Base-by-base conservation (phyloP, 2,113 vertebrate genomes). In the Anguilla rostrata region DNA sequence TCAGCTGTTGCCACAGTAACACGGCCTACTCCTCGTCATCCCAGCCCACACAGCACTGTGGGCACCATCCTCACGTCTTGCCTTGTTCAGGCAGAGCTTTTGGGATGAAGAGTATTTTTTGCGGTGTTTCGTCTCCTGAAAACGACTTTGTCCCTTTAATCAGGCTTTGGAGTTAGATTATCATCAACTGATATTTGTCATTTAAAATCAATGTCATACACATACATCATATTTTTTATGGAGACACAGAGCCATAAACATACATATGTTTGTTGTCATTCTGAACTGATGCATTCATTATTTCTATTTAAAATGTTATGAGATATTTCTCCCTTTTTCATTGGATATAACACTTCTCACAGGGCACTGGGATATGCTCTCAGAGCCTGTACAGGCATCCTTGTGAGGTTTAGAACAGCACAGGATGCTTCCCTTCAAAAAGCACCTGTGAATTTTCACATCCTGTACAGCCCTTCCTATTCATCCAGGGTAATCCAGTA, bases 401-500 rank as follows among this genome's bases (percentile, higher is more conserved):
- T 1, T 34, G 83, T 29, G 71, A 75, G 71, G 49, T 53, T 11
- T 53, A 1, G 43, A 78, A 46, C 43, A 53, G 43, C 22, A 41
- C 41, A 40, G 63, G 20, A 75, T 75, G 71, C 26, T 43, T 43
- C 80, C 41, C 80, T 46, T 5, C 40, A 41, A 4, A 81, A n/a
- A 9, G 20, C 80, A 41, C 20, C 80, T 26, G 26, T 81, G 26
- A 41, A 80, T 80, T 5, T 34, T 49, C 39, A 86, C 39, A 26
- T n/a, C 75, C 39, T 90, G 87, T 88, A 88, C 87, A 84, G 90
- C 90, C 88, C 88, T 89, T 84, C 90, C 88, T 84, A 90, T 91
- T 93, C 89, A 85, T 85, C 83, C 87, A 82, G 88, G 91, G 91
- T 92, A 92, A 92, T 92, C 89, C 60, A 85, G 90, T 93, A 91